Evolutionary conservation across 2,113 vertebrate species (phyloP).

Genomic region (Stomatorhinus ivindoensis): DNA sequence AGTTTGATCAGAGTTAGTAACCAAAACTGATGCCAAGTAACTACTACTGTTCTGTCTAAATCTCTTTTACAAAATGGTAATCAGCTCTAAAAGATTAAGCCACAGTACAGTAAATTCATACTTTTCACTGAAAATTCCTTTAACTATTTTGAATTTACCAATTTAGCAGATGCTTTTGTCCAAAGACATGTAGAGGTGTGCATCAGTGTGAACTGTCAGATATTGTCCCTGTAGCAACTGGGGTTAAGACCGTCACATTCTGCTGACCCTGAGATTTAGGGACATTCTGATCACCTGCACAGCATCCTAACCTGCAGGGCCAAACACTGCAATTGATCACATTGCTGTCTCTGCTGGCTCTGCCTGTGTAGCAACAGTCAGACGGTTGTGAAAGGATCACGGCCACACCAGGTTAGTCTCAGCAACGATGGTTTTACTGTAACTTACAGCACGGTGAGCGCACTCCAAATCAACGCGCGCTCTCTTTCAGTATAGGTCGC

Average conservation of each 20-base stretch:
- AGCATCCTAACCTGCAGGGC: background rate
- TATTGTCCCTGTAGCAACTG: background rate
- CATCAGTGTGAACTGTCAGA: background rate
- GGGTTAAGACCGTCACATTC: background rate
- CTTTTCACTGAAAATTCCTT: background rate
- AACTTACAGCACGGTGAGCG: no score
- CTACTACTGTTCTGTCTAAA: background rate
- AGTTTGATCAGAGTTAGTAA: background rate
- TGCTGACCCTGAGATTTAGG: background rate
- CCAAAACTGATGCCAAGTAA: background rate
- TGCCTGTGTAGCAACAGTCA: no score
- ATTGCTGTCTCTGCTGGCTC: background rate
- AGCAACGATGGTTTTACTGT: no score
- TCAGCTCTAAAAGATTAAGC: background rate
- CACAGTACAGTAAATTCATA: background rate
- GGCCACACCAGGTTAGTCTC: no score
- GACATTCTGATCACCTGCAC: background rate
- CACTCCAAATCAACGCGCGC: no score
- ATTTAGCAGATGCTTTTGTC: background rate
- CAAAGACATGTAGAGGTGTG: background rate
- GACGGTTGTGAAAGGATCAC: no score
- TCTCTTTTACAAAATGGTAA: background rate
- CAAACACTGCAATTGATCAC: background rate
- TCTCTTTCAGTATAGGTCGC: no score
- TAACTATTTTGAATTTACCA: background rate